Conservation (phyloP, 2,797 vertebrate genomes). For the Muraenolepis orangiensis region DNA sequence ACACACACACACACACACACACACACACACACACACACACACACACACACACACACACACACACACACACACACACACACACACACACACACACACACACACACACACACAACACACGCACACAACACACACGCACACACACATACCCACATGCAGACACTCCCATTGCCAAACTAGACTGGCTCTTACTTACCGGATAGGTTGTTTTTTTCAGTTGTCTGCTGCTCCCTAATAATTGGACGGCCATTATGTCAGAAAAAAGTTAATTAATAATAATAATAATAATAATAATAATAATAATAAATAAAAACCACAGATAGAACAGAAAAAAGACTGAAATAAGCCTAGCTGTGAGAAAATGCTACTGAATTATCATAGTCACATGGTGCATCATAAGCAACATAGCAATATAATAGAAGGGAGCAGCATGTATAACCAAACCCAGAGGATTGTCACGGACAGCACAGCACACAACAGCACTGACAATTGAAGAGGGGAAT, state of each 20-base stretch:
- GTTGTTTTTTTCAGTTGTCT: not conserved
- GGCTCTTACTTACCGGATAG: not conserved
- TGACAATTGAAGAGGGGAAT: no score
- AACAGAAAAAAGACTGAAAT: not conserved
- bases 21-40: slow-evolving; percentile 4
- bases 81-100: not conserved
- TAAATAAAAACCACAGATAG: not conserved
- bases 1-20: not conserved
- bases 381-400: not conserved
- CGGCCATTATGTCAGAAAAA: not conserved
- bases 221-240: not conserved
- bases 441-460: not conserved
- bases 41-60: slow-evolving; percentile 13
- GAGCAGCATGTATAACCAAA: no score
- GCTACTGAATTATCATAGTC: not conserved
- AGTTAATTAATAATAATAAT: not conserved
- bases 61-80: slow-evolving; percentile 10
- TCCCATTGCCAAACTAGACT: slow-evolving; percentile 34
- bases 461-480: not conserved
- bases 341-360: not conserved
- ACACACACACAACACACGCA: no score
- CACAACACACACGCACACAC: no score
- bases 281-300: no score
- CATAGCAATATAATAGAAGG: no score
- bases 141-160: no score